Evolutionary conservation across 23 tunicate genomes (phyloP), one percentile per base, ranked within the genome.

Genomic region (Oikopleura vanhoeffeni): DNA sequence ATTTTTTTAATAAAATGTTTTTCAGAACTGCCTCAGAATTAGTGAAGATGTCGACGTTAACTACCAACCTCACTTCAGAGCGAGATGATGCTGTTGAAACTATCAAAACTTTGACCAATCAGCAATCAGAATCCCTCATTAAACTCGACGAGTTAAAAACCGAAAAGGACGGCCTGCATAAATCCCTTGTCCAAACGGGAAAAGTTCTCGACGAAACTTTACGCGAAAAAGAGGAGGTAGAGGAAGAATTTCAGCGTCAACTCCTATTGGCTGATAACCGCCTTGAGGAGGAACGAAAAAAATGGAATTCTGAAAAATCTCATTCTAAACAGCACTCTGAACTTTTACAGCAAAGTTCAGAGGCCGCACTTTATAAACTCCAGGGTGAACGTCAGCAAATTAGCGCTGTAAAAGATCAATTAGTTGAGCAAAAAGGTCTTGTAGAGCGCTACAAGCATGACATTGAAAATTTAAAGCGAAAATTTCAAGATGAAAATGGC

Each of bases 381-480:
- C 79, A 71, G 35, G 79, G 79, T 2, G 79, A 71, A 38, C 27
- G 79, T 2, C 79, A 71, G 32, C 79, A 71, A 71, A 71, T 71
- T 38, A 71, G 79, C 35, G 27, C 79, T 38, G 79, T 71, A 33
- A 18, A 38, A 2, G 79, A 71, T 32, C 79, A 71, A 71, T 38
- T 71, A 2, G 79, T 71, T 32, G 79, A 71, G 79, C 79, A 71
- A 71, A 71, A 71, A 32, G 34, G 38, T 2, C 79, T 71, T 3
- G 79, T 71, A 24, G 79, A 71, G 32, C 27, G 32, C 3, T 71
- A 71, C 79, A 28, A 32, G 38, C 27, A 71, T 32, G 79, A 71
- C 3, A 71, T 71, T 71, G 34, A 71, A 71, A 71, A 30, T 38
- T 71, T 33, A 38, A 71, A 71, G 79, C 27, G 34, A 4, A 71